phyloP scores from a whole-genome alignment of 2,888 invertebrate species.

The Liposcelis brunnea region DNA sequence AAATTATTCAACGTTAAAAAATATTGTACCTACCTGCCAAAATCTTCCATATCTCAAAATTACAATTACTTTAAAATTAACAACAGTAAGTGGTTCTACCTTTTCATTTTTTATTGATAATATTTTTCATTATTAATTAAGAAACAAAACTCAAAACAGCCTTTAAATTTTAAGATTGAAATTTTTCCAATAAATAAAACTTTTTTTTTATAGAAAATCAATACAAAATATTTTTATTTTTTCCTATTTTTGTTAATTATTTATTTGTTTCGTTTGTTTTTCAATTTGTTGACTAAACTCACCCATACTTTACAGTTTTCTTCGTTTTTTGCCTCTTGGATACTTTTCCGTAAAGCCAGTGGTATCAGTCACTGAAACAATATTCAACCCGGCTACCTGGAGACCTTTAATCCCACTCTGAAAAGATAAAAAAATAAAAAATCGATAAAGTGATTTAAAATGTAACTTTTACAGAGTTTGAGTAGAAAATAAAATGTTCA shows the following conservation, averaged over 20 bases:
- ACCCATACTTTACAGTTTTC: constrained; percentile 45
- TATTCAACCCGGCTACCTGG: constrained; percentile 76
- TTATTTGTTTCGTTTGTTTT: constrained; percentile 3
- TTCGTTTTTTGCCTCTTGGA: constrained; percentile 66
- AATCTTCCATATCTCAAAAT: no score
- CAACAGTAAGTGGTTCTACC: no score
- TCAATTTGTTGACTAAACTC: not conserved
- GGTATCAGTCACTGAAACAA: constrained; percentile 83
- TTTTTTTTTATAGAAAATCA: not conserved
- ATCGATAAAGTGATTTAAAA: not conserved
- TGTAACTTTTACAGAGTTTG: not conserved
- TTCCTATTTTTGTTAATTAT: constrained; percentile 9
- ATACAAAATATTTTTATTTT: not conserved
- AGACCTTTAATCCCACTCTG: constrained; percentile 87
- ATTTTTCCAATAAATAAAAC: not conserved
- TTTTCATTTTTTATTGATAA: no score
- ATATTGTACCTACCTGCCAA: no score
- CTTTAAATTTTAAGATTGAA: not conserved
- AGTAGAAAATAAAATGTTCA: constrained; percentile 9
- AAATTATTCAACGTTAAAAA: no score
- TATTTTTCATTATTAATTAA: no score
- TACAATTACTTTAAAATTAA: no score
- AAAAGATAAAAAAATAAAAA: constrained; percentile 23
- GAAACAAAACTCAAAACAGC: not conserved
- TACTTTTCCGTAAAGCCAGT: constrained; percentile 73